Evolutionary conservation across 1,140 invertebrate species (phyloP), one percentile per base, ranked within the genome.

Genomic region (Drosophila seguyi): DNA sequence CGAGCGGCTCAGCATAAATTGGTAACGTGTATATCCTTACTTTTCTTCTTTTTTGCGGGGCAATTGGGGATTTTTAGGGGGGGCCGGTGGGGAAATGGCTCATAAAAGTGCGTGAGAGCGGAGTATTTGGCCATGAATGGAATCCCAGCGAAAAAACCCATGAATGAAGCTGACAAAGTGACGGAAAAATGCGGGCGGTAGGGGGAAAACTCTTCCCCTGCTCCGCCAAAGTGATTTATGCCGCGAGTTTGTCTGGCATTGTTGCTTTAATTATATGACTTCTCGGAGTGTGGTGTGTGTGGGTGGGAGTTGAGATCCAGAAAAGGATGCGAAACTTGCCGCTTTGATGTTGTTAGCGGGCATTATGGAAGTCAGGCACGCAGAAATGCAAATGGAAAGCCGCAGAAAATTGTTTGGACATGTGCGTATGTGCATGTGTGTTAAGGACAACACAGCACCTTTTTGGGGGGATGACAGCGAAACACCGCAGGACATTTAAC

Each of bases 401-500:
- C 80, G 60, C 76, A 68, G 66, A 63, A 75, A 59, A 47, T 56
- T 38, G 42, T 16, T 38, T 66, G 73, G 53, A 78, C 61, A 68
- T 59, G 68, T 59, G 47, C 58, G 47, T 31, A 25, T n/a, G 47
- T 25, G n/a, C 10, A 31, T 53, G 31, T 22, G 52, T 22, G 50
- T n/a, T 38, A 55, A 25, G 69, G 73, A 73, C 62, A 75, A 75
- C 58, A 45, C 42, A 38, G 52, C 68, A 56, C 68, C 65, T 76
- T 75, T 55, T 59, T 13, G 25, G 25, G 36, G 34, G 45, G 45
- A 55, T 39, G 44, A 56, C 52, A n/a, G n/a, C 56, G 8, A 41
- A 68, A 58, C 72, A 81, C 87, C 66, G 76, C 87, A 81, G 86
- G 87, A 87, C 69, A 87, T 80, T 90, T 75, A 90, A 87, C 82